Evolutionary conservation across 2,888 invertebrate species (phyloP).

Genomic region (Trimorus sp.): DNA sequence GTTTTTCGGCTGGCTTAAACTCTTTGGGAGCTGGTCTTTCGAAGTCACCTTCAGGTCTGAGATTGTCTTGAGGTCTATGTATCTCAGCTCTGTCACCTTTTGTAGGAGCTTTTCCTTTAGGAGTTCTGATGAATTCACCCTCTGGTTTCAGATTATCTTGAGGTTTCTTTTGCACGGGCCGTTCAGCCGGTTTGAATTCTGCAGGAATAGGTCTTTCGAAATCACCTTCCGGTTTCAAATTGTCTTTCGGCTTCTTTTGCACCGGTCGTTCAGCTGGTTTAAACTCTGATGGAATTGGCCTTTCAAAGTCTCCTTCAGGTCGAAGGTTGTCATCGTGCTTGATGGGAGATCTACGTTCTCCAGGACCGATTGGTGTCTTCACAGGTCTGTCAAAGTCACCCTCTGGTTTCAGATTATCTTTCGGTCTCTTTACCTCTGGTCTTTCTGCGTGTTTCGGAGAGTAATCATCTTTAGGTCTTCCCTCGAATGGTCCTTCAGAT

Average conservation of each 20-base stretch:
- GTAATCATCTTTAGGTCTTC: constrained; percentile 62
- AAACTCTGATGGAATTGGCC: constrained; percentile 51
- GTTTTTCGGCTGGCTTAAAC: constrained; percentile 73
- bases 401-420: constrained; percentile 81
- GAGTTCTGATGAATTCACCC: constrained; percentile 83
- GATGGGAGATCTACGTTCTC: constrained; percentile 81
- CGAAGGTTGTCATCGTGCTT: constrained; percentile 80
- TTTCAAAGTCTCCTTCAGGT: constrained; percentile 82
- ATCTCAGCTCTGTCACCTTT: constrained; percentile 85
- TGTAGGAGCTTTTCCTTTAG: constrained; percentile 82
- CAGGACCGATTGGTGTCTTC: constrained; percentile 74
- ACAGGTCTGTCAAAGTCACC: constrained; percentile 57
- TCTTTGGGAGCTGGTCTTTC: constrained; percentile 67
- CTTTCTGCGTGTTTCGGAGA: constrained; percentile 74
- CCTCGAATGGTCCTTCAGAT: constrained; percentile 80
- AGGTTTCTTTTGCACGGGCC: constrained; percentile 78
- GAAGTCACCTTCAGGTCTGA: constrained; percentile 81
- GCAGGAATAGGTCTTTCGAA: constrained; percentile 71
- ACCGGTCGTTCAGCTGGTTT: constrained; percentile 82
- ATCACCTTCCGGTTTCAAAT: constrained; percentile 83
- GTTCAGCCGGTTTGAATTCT: constrained; percentile 76
- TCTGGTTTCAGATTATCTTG: constrained; percentile 81
- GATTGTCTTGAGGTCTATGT: constrained; percentile 80
- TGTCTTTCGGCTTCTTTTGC: constrained; percentile 83
- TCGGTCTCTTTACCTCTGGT: constrained; percentile 73